Conservation (phyloP, 2,888 invertebrate species). For the Dyspetes luteomarginatus region DNA sequence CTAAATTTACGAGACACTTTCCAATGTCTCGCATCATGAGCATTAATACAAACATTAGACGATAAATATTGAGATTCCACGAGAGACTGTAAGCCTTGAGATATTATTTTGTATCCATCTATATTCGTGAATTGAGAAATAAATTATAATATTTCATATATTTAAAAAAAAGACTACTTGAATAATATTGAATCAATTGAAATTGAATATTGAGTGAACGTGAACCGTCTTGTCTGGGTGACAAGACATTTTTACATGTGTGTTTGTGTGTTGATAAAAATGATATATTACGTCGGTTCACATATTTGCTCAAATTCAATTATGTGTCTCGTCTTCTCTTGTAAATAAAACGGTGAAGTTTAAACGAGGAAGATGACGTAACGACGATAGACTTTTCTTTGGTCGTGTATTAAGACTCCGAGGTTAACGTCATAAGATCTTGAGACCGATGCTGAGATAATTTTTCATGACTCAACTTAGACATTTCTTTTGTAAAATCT, state of each 20-base stretch:
- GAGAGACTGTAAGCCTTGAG: slow-evolving; percentile 37
- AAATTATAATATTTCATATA: slow-evolving; percentile 19
- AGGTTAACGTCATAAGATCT: slow-evolving; percentile 17
- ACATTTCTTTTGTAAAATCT: slow-evolving; percentile 12
- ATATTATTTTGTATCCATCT: too few relatives aligned
- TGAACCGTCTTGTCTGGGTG: neutral
- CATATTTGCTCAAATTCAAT: neutral
- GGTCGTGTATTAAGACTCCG: slow-evolving; percentile 8
- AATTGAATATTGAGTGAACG: slow-evolving; percentile 3
- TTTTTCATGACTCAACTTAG: slow-evolving; percentile 7
- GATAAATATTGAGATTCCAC: slow-evolving; percentile 1
- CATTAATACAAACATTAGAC: neutral
- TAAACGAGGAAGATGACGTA: slow-evolving; percentile 28
- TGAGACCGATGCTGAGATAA: neutral
- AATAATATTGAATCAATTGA: slow-evolving; percentile 3
- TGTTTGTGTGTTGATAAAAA: neutral
- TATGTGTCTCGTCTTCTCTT: slow-evolving; percentile 5
- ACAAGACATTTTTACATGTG: neutral
- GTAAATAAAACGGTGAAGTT: slow-evolving; percentile 22
- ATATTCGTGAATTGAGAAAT: neutral
- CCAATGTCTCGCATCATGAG: neutral
- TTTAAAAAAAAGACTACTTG: neutral
- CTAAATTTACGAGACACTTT: too few relatives aligned
- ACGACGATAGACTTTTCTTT: slow-evolving; percentile 31
- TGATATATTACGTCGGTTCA: neutral